Evolutionary conservation across 2,888 invertebrate species (phyloP).

Genomic region (Conchocele bisecta): DNA sequence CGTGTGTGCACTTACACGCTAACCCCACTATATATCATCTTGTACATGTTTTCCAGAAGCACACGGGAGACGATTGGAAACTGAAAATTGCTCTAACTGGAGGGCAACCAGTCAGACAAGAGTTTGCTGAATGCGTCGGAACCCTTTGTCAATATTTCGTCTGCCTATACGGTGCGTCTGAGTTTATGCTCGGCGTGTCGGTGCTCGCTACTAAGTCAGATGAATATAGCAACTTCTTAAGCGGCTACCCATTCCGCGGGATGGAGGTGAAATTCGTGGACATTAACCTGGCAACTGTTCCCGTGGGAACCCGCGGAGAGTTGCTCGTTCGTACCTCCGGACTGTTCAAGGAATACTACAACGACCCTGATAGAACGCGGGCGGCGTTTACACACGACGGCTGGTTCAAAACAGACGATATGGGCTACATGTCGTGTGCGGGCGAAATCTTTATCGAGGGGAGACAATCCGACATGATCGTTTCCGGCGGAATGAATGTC

Average conservation of each 20-base stretch:
- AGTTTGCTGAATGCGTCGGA: no score
- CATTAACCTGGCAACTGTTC: not conserved
- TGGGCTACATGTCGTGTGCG: conserved; percentile 13
- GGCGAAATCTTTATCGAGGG: conserved; percentile 17
- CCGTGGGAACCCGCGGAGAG: conserved; percentile 4
- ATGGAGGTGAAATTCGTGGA: conserved; percentile 11
- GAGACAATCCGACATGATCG: conserved; percentile 26
- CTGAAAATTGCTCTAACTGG: no score
- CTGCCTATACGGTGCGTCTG: not conserved
- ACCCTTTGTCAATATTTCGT: no score
- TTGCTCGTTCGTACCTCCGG: not conserved
- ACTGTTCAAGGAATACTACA: conserved; percentile 4
- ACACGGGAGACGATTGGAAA: no score
- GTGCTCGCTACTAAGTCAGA: not conserved
- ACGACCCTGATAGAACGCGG: conserved; percentile 11
- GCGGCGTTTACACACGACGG: conserved; percentile 10
- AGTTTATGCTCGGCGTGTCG: not conserved
- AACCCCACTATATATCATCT: no score
- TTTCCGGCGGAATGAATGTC: conserved; percentile 25
- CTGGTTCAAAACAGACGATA: conserved; percentile 40
- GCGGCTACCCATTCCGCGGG: not conserved
- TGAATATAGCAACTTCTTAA: not conserved
- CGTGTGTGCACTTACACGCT: no score
- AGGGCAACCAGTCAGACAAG: no score
- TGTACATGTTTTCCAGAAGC: no score